Evolutionary conservation across 2,888 invertebrate genomes (phyloP), one percentile per base, ranked within the genome.

Genomic region (Tillus elongatus): DNA sequence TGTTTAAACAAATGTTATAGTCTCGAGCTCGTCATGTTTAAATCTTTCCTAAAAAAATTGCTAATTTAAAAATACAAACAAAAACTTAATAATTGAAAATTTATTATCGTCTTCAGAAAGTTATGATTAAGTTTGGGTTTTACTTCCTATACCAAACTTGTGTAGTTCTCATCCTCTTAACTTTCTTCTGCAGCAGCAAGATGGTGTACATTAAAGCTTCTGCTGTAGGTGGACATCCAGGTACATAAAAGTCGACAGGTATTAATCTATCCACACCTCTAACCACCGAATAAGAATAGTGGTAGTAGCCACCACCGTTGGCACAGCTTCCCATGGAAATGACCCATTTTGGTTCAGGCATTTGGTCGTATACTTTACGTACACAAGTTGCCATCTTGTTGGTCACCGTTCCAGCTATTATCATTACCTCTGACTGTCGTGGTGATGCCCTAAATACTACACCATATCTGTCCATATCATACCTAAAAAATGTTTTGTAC

Each of bases 151-250:
- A 61, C 61, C 61, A 61, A 44, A 49, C 48, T 36, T 66, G 85
- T 3, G 74, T 43, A 1, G 67, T 58, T 41, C 74, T 71, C 75
- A 78, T 78, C 10, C 86, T 70, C 58, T 91, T 91, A 9, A 90
- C 76, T 61, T 92, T 92, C 67, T 83, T 88, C 67, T 89, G 88
- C 3, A 92, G 69, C 58, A 85, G 85, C 36, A 92, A 68, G 56
- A 92, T 70, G 13, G 80, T 86, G 57, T 92, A 93, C 36, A 92
- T 66, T 10, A 92, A 67, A 2, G 92, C 91, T 67, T 93, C 92
- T 1, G 91, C 90, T 0, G 90, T 86, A n/a, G 92, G 92, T 14
- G 92, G 92, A 67, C 92, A 93, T 9, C 91, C 89, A 43, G 90
- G 90, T 28, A 92, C 88, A 62, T 92, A 92, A 50, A 92, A 84